Conservation (phyloP, 2,888 invertebrate genomes). For the Rhyacophila evoluta region DNA sequence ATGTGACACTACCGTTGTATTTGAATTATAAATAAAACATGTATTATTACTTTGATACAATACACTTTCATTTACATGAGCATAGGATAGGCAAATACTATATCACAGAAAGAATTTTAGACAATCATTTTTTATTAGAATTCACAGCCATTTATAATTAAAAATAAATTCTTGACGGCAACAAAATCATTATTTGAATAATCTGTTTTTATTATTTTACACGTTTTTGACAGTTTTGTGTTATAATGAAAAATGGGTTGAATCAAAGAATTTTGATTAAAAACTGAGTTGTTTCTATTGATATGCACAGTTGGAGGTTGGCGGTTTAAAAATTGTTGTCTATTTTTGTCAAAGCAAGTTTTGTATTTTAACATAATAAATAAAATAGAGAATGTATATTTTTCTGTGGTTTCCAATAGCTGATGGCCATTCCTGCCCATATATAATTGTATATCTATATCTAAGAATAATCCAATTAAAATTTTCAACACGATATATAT, state of each 20-base stretch:
- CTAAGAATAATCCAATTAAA: too few species aligned
- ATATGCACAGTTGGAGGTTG: neutral
- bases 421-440: too few species aligned
- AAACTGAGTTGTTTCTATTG: neutral
- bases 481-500: too few species aligned
- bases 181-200: neutral
- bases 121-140: neutral
- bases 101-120: neutral
- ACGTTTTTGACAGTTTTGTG: neutral
- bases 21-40: neutral
- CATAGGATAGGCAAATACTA: neutral
- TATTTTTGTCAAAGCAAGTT: neutral
- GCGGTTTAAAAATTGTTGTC: neutral
- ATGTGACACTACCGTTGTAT: neutral
- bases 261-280: conserved; percentile 9
- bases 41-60: neutral
- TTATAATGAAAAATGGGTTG: neutral
- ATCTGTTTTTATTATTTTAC: neutral
- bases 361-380: too few species aligned
- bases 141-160: neutral
- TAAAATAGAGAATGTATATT: too few species aligned
- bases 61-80: neutral
- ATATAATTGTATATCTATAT: too few species aligned
- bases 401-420: too few species aligned
- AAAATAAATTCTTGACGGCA: neutral